A percentile compares a stretch with the other conserved stretches of the same genome.
phyloP scores from a whole-genome alignment of 2,888 invertebrate genomes.

The Eilema caniola region DNA sequence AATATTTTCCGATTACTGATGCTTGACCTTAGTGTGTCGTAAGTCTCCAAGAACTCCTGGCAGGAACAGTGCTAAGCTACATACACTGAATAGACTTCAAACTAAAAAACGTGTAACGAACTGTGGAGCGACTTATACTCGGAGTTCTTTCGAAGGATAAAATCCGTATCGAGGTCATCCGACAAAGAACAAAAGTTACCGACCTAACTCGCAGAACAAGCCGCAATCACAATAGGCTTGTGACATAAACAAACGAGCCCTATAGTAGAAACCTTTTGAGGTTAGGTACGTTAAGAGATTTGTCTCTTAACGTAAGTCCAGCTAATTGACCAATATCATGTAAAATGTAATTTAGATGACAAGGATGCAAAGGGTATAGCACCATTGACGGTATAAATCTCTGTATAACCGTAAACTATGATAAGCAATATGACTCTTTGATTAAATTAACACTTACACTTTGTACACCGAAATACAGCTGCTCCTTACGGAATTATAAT shows the following conservation, averaged over 20 bases:
- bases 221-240: background rate
- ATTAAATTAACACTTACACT: too few species aligned
- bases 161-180: background rate
- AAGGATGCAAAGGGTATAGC: background rate
- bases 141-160: background rate
- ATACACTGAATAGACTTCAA: background rate
- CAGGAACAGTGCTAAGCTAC: background rate
- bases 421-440: too few species aligned
- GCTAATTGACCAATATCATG: background rate
- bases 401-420: background rate
- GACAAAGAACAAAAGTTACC: background rate
- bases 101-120: background rate
- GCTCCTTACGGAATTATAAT: too few species aligned
- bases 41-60: background rate
- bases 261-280: background rate
- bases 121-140: background rate
- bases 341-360: background rate
- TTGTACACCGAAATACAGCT: too few species aligned
- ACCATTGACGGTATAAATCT: background rate
- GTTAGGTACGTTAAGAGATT: too few species aligned
- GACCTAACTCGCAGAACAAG: constrained; percentile 2
- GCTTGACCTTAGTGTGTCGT: background rate
- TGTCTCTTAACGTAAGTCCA: background rate
- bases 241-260: background rate
- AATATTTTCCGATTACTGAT: background rate